Conservation (phyloP, 2,113 vertebrate genomes). For the Taurulus bubalis region DNA sequence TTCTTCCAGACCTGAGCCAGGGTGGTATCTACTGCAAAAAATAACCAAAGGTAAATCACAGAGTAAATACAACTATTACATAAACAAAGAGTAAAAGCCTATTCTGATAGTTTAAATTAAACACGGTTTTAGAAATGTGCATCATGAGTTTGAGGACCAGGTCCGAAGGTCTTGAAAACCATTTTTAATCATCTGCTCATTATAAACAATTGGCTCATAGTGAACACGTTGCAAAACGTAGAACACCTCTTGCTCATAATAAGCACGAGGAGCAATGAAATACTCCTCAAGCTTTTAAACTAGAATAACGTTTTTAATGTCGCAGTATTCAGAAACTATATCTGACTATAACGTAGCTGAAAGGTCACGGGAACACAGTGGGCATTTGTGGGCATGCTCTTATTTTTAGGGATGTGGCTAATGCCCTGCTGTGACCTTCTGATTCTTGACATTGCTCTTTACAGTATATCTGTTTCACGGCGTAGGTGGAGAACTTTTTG, state of each 20-base stretch:
- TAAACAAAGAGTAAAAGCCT: background rate
- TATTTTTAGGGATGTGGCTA: conserved; percentile 59
- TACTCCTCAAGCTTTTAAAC: background rate
- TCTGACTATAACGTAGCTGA: conserved; percentile 23
- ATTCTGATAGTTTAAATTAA: background rate
- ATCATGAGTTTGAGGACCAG: background rate
- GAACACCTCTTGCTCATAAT: background rate
- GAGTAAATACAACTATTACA: background rate
- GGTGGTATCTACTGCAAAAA: background rate
- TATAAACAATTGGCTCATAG: background rate
- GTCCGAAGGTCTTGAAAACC: background rate
- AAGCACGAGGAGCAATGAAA: background rate
- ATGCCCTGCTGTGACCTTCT: conserved; percentile 46
- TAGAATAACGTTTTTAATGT: background rate
- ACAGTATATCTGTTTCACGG: conserved; percentile 57
- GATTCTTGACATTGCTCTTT: conserved; percentile 25
- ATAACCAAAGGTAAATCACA: background rate
- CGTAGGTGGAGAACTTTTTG: conserved; percentile 36
- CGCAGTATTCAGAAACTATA: conserved; percentile 3
- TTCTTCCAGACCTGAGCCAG: background rate
- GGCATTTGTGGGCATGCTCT: conserved; percentile 33
- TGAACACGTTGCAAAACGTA: background rate
- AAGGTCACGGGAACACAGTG: conserved; percentile 32
- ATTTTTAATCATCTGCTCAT: background rate
- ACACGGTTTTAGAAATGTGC: background rate